phyloP scores from a whole-genome alignment of 2,113 vertebrate genomes.

The Oenanthe melanoleuca region DNA sequence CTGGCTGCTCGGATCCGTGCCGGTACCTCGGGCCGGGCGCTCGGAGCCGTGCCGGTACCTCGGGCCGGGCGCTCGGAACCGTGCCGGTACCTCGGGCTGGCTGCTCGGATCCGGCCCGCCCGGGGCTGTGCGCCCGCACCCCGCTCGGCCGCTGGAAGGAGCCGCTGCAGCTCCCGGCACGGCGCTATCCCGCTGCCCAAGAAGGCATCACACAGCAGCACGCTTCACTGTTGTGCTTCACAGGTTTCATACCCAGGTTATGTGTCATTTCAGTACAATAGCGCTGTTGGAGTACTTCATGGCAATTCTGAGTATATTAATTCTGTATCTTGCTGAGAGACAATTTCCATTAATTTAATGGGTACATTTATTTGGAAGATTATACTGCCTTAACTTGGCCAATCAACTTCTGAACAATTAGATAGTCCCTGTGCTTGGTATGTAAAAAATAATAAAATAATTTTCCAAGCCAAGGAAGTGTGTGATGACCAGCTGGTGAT shows the following conservation, averaged over 20 bases:
- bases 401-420: background rate
- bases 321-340: background rate
- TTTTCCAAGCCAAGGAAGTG: background rate
- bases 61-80: no score
- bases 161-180: background rate
- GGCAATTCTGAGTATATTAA: background rate
- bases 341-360: no score
- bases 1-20: no score
- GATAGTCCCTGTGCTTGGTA: background rate
- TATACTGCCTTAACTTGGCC: background rate
- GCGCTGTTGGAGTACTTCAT: rapidly evolving
- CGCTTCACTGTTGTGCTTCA: rapidly evolving
- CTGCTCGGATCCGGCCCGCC: no score
- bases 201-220: rapidly evolving
- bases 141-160: background rate
- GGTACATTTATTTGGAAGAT: background rate
- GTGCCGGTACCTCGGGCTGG: no score
- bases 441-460: rapidly evolving
- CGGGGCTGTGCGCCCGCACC: background rate
- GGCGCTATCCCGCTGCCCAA: background rate
- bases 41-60: no score
- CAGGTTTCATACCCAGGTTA: rapidly evolving
- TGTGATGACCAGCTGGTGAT: background rate
- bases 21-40: no score
- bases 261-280: rapidly evolving